Base-by-base conservation (phyloP, 2,797 vertebrate genomes). In the Tangara arthus region DNA sequence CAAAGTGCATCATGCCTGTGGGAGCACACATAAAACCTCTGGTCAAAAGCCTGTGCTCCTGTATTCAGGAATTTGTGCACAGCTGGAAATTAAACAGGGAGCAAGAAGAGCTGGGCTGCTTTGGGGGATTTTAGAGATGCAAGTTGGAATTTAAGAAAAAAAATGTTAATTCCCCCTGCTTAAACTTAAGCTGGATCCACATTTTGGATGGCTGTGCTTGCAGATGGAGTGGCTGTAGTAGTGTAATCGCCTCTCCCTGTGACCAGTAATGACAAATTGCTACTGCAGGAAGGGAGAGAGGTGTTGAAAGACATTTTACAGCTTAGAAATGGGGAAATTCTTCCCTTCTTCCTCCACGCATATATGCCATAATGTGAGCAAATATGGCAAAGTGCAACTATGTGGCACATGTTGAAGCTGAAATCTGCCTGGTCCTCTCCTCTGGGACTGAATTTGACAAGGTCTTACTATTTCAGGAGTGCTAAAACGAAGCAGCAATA, bases 381-480 rank as follows among this genome's bases (percentile, higher is more conserved):
- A 94, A 96, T 94, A 95, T 79, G 85, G 91, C 95, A 81, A 94
- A 94, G 61, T 79, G 47, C 85, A 95, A 49, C 61, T 88, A 55
- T 59, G 73, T 83, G 94, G 87, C 88, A 88, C 91, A 88, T 86
- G 69, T 18, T 79, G 91, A 70, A 95, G 49, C 61, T 84, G 90
- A 90, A 93, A 82, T 90, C 82, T 90, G 89, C 52, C 35, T 61
- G 76, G 35, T 83, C 73, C 70, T 91, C 89, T 94, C 79, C 69
- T 22, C 50, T 35, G 70, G 76, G 95, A 90, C 65, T 76, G 57
- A 59, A 50, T 96, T 92, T 91, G 92, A 93, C 94, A 94, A 83
- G 91, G 87, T 60, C 76, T 89, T 91, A 85, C 93, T 94, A 94
- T 95, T 94, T 94, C 92, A 94, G 79, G 89, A 95, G 87, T 82